Evolutionary conservation across 2,888 invertebrate genomes (phyloP).

Genomic region (Eucera pruinosa): DNA sequence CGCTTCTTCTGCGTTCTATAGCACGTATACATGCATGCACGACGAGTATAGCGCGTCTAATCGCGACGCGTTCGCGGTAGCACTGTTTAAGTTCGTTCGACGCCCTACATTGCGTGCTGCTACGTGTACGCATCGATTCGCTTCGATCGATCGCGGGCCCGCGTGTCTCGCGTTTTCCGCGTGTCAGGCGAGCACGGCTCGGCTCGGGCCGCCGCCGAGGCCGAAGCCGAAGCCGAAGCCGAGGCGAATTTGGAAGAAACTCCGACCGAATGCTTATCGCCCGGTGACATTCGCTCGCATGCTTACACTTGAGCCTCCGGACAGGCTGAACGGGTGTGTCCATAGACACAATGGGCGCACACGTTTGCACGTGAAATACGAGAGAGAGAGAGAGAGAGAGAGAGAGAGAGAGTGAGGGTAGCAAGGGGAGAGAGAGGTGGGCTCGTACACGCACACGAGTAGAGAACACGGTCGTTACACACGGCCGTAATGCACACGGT

Average conservation of each 20-base stretch:
- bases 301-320: slow-evolving; percentile 54
- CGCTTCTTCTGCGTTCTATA: too few species aligned
- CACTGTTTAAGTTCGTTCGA: neutral
- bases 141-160: too few species aligned
- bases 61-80: neutral
- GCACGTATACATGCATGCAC: too few species aligned
- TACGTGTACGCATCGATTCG: too few species aligned
- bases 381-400: neutral
- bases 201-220: too few species aligned
- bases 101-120: neutral
- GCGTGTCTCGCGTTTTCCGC: too few species aligned
- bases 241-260: too few species aligned
- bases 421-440: neutral
- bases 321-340: slow-evolving; percentile 50
- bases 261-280: slow-evolving; percentile 67
- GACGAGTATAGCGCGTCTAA: too few species aligned
- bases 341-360: slow-evolving; percentile 45
- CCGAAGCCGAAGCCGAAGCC: too few species aligned
- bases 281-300: slow-evolving; percentile 76
- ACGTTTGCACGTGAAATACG: slow-evolving; percentile 50
- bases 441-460: slow-evolving; percentile 31
- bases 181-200: too few species aligned
- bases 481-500: slow-evolving; percentile 68
- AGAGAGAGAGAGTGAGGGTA: neutral
- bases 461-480: slow-evolving; percentile 53